A percentile compares a stretch with the other conserved stretches of the same genome.
Evolutionary conservation across 2,113 vertebrate species (phyloP).

Genomic region (Fulmarus glacialis): DNA sequence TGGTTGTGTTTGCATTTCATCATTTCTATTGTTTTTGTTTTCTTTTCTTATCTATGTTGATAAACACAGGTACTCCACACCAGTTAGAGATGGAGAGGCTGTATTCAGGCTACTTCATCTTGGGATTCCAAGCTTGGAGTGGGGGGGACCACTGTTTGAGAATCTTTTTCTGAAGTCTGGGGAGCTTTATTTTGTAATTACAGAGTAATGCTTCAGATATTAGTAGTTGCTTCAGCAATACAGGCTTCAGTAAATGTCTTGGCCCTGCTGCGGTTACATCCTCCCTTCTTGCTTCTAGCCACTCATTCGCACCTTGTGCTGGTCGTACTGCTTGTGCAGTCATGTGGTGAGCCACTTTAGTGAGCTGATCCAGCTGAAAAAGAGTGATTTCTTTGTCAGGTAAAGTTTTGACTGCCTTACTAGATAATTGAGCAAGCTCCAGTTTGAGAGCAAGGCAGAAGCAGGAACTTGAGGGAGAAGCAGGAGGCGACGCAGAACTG

Average conservation of each 20-base stretch:
- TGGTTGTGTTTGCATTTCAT: slow-evolving; percentile 22
- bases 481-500: neutral
- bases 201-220: neutral
- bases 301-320: neutral
- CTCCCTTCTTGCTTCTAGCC: neutral
- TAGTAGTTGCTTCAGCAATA: neutral
- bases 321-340: neutral
- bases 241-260: neutral
- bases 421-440: neutral
- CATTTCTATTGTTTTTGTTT: slow-evolving; percentile 16
- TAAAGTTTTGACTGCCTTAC: neutral
- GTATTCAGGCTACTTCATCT: neutral
- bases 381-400: neutral
- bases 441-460: neutral
- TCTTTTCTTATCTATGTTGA: neutral
- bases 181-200: neutral
- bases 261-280: neutral
- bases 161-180: neutral
- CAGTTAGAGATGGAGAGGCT: neutral
- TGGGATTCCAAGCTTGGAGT: neutral
- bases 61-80: neutral
- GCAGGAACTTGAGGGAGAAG: neutral
- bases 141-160: neutral
- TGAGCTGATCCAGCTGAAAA: neutral
- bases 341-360: neutral